phyloP scores from a whole-genome alignment of 2,797 vertebrate species.

The Tauraco hartlaubi region DNA sequence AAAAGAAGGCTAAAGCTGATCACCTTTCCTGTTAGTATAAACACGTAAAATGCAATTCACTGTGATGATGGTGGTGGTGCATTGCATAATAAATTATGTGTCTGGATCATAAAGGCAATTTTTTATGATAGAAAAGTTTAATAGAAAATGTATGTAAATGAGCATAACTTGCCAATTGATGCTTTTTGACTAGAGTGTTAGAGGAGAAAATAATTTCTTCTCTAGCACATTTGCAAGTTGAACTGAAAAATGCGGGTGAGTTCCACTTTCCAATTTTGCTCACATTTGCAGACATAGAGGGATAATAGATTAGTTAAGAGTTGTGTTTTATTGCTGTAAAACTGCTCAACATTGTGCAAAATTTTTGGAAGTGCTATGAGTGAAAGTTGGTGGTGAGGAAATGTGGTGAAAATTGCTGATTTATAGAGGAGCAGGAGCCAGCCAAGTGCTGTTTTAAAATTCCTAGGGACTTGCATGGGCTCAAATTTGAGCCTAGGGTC shows the following conservation, averaged over 20 bases:
- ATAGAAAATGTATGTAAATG: conserved; percentile 66
- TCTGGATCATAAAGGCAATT: conserved; percentile 69
- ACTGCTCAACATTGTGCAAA: background rate
- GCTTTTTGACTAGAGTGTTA: conserved; percentile 56
- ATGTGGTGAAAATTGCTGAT: background rate
- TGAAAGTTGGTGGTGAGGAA: conserved; percentile 3
- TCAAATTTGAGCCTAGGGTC: background rate
- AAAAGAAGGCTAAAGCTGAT: conserved; percentile 68
- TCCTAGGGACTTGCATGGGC: background rate
- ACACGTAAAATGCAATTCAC: conserved; percentile 59
- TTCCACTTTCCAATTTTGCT: conserved; percentile 49
- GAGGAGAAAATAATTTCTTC: conserved; percentile 47
- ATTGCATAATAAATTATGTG: conserved; percentile 59
- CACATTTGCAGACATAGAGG: conserved; percentile 23
- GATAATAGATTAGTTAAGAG: conserved; percentile 51
- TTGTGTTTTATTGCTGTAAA: conserved; percentile 49
- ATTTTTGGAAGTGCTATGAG: background rate
- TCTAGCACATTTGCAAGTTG: conserved; percentile 42
- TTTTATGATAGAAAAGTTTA: conserved; percentile 69
- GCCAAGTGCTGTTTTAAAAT: background rate
- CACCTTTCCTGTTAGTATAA: conserved; percentile 72
- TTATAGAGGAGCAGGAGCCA: background rate
- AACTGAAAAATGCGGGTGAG: conserved; percentile 49
- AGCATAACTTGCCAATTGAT: conserved; percentile 52
- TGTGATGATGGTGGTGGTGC: conserved; percentile 63